Percentiles rank a stretch among this genome's conserved stretches.
These are phyloP conservation scores for Micromesistius poutassou DNA, from an alignment of 2,797 vertebrate genomes.

Conservation along the genomic window DNA sequence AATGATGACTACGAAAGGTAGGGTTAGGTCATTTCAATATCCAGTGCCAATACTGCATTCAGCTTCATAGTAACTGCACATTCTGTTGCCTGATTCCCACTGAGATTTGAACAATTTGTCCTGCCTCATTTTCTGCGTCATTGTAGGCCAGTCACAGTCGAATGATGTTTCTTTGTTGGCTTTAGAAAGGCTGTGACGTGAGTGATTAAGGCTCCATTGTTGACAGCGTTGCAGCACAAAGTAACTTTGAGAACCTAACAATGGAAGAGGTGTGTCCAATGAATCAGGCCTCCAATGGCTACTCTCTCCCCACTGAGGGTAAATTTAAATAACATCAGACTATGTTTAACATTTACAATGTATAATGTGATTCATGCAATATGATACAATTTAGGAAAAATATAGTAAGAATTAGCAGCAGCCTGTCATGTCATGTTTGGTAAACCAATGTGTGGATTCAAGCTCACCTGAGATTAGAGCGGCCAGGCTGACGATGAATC, in stretches of 20 bases:
- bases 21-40: not conserved
- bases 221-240: conserved; percentile 52
- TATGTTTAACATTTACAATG: not conserved
- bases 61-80: conserved; percentile 11
- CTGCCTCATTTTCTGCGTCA: conserved; percentile 43
- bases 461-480: conserved; percentile 15
- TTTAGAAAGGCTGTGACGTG: conserved; percentile 45
- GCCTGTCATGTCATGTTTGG: not conserved
- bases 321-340: conserved; percentile 19
- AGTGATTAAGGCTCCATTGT: conserved; percentile 63
- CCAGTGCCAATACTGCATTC: conserved; percentile 10
- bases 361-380: not conserved
- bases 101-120: conserved; percentile 52
- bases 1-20: not conserved
- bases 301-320: conserved; percentile 20
- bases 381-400: not conserved
- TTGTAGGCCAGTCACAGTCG: conserved; percentile 48
- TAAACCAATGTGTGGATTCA: not conserved
- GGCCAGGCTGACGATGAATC: conserved; percentile 37
- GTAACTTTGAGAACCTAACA: conserved; percentile 33
- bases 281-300: conserved; percentile 50
- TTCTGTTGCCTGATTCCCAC: conserved; percentile 27
- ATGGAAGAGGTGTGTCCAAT: conserved; percentile 49
- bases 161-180: conserved; percentile 59
- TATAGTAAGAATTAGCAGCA: not conserved